Evolutionary conservation across 2,113 vertebrate genomes (phyloP).

Genomic region (Malurus alboscapulatus): DNA sequence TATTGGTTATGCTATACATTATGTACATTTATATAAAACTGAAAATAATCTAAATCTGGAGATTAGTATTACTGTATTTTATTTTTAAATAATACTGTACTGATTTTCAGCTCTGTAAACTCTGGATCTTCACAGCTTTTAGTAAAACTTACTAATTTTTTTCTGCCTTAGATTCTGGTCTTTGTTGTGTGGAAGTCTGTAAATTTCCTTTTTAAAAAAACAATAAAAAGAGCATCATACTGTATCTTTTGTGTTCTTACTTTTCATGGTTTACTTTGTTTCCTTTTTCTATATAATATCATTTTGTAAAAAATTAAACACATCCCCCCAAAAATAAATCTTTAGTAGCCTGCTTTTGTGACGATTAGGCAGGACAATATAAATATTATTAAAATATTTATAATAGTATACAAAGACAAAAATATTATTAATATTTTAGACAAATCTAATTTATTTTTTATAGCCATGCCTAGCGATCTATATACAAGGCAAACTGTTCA

Average conservation of each 20-base stretch:
- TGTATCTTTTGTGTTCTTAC: not conserved
- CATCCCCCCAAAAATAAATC: not conserved
- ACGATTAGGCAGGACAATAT: not conserved
- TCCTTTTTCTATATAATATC: not conserved
- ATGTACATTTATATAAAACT: not conserved
- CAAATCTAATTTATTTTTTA: not conserved
- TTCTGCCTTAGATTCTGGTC: not conserved
- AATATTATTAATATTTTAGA: not conserved
- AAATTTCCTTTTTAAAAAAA: not conserved
- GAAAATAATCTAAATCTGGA: not conserved
- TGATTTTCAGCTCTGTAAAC: not conserved
- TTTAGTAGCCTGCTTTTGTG: not conserved
- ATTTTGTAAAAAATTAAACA: not conserved
- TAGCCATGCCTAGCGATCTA: not conserved
- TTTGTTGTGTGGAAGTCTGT: rapidly evolving
- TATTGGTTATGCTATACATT: not conserved
- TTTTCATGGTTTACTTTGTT: not conserved
- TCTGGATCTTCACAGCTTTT: not conserved
- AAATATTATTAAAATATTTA: not conserved
- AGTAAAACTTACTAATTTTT: not conserved
- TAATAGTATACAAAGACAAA: not conserved
- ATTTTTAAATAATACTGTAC: not conserved
- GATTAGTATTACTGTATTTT: not conserved
- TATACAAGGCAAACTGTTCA: not conserved
- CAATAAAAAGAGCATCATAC: not conserved